Evolutionary conservation across 2,113 vertebrate genomes (phyloP), one percentile per base, ranked within the genome.

Genomic region (Brachyhypopomus occidentalis): DNA sequence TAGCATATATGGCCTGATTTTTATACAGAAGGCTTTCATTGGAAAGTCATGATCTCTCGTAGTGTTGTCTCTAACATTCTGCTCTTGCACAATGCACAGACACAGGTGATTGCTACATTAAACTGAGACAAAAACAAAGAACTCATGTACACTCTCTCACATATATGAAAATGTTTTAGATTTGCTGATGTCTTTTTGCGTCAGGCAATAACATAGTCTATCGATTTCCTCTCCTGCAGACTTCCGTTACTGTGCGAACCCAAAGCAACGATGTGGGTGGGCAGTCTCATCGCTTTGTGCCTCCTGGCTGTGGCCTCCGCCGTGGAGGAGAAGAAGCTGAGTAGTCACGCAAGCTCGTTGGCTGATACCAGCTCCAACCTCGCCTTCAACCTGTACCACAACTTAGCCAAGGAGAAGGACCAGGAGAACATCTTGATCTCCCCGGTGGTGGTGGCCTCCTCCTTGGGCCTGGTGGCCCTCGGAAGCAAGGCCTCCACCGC

Each of bases 381-480:
- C 86, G 98, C 97, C 79, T 97, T 98, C 90, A 97, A 94, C 90
- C 95, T 99, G 38, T 99, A 99, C 91, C 96, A 96, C 0, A 94
- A 91, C 79, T 92, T 99, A 92, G 97, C 96, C 0, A 97, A 97
- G 74, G 96, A 96, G 86, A 96, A 97, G 89, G 88, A 86, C 19
- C 89, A 92, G 17, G 97, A 97, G 80, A 99, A 99, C 92, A 98
- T 99, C 91, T 87, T 98, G 77, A 88, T 99, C 86, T 98, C 98
- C 0, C 97, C 98, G 0, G 92, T 98, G 87, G 96, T 99, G 0
- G 96, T 98, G 85, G 97, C 97, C 27, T 98, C 97, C 0, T 97
- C 96, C 0, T 90, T 99, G 0, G 98, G 97, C 14, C 90, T 98
- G 0, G 96, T 99, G 67, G 96, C 96, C 0, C 95, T 99, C 0